Conservation (phyloP, 64 coral and sea anemone species). For the Actinia tenebrosa region DNA sequence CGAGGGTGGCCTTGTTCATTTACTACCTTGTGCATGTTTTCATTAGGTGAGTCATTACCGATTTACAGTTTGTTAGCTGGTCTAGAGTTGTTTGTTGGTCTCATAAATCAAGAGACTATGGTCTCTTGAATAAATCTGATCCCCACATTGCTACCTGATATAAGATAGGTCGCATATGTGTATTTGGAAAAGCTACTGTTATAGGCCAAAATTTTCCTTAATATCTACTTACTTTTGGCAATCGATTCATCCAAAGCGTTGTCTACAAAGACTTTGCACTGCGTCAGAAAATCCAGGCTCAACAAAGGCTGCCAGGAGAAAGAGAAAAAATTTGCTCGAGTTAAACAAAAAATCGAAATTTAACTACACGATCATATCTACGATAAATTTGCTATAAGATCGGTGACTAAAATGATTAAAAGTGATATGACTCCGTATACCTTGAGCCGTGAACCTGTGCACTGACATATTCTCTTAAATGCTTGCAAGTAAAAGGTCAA, state of each 20-base stretch:
- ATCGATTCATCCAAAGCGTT: conserved; percentile 21
- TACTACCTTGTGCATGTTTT: too few species aligned
- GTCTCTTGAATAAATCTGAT: too few species aligned
- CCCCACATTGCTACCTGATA: too few species aligned
- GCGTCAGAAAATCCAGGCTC: conserved; percentile 40
- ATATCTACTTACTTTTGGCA: conserved; percentile 2
- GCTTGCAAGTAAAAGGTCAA: conserved; percentile 40
- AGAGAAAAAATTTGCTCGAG: not conserved
- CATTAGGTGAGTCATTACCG: too few species aligned
- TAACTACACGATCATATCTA: too few species aligned
- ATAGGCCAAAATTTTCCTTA: not conserved
- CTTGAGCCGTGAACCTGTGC: not conserved
- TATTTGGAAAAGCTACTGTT: too few species aligned
- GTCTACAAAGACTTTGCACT: conserved; percentile 43
- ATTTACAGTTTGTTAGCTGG: too few species aligned
- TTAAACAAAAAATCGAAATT: too few species aligned
- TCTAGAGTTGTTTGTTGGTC: too few species aligned
- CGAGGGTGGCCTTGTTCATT: too few species aligned
- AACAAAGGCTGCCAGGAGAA: conserved; percentile 34
- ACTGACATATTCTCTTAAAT: conserved; percentile 33
- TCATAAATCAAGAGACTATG: too few species aligned
- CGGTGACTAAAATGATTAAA: not conserved
- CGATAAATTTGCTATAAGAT: not conserved
- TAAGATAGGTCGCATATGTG: too few species aligned
- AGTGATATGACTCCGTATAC: not conserved